phyloP scores from a whole-genome alignment of 2,888 invertebrate species.

The Erebia aethiops region DNA sequence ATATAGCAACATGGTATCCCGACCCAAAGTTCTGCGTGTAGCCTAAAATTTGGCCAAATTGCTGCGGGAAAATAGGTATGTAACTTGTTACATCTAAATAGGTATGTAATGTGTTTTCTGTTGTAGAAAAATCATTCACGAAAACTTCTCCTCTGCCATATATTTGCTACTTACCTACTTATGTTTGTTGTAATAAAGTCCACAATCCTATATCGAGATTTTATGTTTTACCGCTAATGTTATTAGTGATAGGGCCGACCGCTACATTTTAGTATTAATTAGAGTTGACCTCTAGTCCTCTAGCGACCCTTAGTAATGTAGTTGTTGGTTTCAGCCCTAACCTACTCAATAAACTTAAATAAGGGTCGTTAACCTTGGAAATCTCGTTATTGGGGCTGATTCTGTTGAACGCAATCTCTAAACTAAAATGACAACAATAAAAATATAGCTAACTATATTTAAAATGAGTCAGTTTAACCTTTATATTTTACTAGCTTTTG shows the following conservation, averaged over 20 bases:
- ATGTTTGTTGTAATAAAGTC: background rate
- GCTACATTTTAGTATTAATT: conserved; percentile 26
- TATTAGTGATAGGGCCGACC: conserved; percentile 21
- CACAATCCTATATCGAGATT: background rate
- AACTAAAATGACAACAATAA: too few species aligned
- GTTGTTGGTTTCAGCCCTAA: conserved; percentile 4
- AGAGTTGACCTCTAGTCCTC: conserved; percentile 17
- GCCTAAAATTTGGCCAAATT: conserved; percentile 11
- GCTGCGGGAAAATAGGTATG: conserved; percentile 10
- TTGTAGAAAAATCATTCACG: conserved; percentile 12
- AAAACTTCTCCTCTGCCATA: background rate
- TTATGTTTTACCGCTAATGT: conserved; percentile 3
- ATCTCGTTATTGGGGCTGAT: background rate
- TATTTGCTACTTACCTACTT: background rate
- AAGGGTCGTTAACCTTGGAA: background rate
- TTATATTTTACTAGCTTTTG: too few species aligned
- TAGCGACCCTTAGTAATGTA: conserved; percentile 5
- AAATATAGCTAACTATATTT: background rate
- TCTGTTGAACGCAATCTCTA: too few species aligned
- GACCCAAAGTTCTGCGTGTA: background rate
- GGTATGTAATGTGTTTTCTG: too few species aligned
- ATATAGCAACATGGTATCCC: too few species aligned
- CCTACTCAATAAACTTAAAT: background rate
- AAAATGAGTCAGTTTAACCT: too few species aligned
- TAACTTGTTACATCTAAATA: conserved; percentile 16